Evolutionary conservation across 2,888 invertebrate species (phyloP), one percentile per base, ranked within the genome.

Genomic region (Dimorphilus gyrociliatus): DNA sequence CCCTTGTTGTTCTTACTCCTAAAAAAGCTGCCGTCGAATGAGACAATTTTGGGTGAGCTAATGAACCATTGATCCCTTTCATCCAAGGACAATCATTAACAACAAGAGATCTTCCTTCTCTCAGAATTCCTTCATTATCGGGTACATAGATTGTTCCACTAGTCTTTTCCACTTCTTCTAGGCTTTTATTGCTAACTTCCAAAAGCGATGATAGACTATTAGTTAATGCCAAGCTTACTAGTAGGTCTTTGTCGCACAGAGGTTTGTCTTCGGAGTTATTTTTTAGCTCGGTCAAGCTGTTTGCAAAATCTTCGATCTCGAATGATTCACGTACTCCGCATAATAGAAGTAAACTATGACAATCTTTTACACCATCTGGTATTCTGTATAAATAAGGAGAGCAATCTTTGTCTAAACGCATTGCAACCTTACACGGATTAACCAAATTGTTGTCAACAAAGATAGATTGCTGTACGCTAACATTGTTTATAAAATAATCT

Each of bases 71-170:
- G n/a, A n/a, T n/a, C n/a, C n/a, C 35, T 4, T 29, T 29, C 2
- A 51, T 30, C 35, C 36, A 37, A 13, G 40, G 41, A 18, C 34
- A 42, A 27, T 48, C 49, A 29, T 53, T 44, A 32, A 47, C 45
- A 37, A 50, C 51, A 12, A 53, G 36, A 5, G 32, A 19, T 12
- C 32, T 26, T 4, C 43, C 34, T 8, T 35, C 37, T 30, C 36
- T 29, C 13, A 53, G 28, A n/a, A 42, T 27, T 6, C 41, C 33
- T 10, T 35, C 25, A 3, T 32, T 29, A 29, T 53, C 47, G 5
- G 51, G 50, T 16, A 50, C 33, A 23, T 37, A 42, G 16, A 46
- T 27, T n/a, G 29, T 10, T 10, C 38, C 39, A 17, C 36, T 17
- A n/a, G 35, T 18, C 4, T 34, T 18, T 16, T 32, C 30, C 19